A percentile compares a stretch with the other conserved stretches of the same genome.
Evolutionary conservation across 1,140 invertebrate species (phyloP).

Genomic region (Neomicropteryx cornuta): DNA sequence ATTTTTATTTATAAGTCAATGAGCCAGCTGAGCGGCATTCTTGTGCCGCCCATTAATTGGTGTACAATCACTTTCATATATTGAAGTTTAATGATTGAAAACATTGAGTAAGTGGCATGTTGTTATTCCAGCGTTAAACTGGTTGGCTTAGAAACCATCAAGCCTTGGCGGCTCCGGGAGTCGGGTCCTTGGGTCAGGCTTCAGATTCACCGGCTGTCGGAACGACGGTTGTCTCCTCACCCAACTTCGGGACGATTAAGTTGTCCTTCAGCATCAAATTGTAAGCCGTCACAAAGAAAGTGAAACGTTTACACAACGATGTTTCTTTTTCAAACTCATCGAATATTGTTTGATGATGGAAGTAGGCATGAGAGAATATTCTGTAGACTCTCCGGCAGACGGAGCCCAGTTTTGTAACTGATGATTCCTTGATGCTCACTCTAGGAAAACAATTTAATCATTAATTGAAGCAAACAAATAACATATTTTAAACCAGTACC

Average conservation of each 20-base stretch:
- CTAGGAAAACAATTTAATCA: conserved; percentile 53
- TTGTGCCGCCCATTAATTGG: no score
- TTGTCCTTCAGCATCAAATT: conserved; percentile 97
- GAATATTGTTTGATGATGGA: conserved; percentile 94
- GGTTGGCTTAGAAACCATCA: no score
- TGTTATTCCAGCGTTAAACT: no score
- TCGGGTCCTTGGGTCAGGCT: conserved; percentile 33
- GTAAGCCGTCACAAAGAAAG: conserved; percentile 96
- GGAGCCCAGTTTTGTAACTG: conserved; percentile 94
- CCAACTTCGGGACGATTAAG: conserved; percentile 94
- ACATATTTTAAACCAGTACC: no score
- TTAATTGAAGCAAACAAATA: conserved; percentile 3
- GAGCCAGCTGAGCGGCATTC: no score
- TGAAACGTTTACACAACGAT: conserved; percentile 91
- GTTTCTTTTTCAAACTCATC: conserved; percentile 98
- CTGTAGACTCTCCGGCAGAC: conserved; percentile 97
- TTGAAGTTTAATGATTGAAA: no score
- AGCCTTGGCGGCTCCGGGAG: no score
- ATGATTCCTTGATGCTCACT: conserved; percentile 98
- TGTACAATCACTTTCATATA: no score
- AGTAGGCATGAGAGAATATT: conserved; percentile 99
- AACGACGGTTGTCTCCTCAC: conserved; percentile 43
- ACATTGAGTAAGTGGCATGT: no score
- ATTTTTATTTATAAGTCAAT: no score
- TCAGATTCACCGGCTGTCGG: conserved; percentile 56